phyloP scores from a whole-genome alignment of 2,113 vertebrate species.

The Galbula dea region DNA sequence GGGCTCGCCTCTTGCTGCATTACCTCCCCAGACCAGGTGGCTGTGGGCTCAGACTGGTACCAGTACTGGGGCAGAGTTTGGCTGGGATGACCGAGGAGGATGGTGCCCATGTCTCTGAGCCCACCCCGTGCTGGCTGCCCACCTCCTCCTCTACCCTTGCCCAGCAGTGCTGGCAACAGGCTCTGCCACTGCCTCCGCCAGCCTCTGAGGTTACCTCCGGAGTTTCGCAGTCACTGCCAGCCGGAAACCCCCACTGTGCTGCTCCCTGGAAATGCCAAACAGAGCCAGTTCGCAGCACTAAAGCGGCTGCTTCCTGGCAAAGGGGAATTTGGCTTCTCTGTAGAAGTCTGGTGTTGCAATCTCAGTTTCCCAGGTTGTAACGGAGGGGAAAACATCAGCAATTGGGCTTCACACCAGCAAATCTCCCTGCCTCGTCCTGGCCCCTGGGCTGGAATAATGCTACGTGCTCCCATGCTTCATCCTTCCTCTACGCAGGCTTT shows the following conservation, averaged over 20 bases:
- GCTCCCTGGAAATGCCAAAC: conserved; percentile 31
- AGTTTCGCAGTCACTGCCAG: not conserved
- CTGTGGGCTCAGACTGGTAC: not conserved
- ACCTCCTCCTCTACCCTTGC: not conserved
- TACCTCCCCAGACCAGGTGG: not conserved
- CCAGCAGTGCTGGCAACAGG: not conserved
- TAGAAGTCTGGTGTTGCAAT: conserved; percentile 38
- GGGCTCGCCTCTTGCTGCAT: not conserved
- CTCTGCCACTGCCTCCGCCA: not conserved
- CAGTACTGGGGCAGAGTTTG: accelerated
- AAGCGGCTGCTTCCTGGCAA: conserved; percentile 41
- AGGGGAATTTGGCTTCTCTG: conserved; percentile 51
- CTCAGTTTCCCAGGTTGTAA: conserved; percentile 43
- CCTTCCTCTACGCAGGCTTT: conserved; percentile 13
- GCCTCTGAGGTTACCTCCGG: not conserved
- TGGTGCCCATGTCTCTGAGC: accelerated
- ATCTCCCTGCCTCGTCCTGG: conserved; percentile 6
- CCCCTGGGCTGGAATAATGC: conserved; percentile 35
- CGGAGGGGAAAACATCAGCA: not conserved
- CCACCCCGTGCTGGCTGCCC: not conserved
- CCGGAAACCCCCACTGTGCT: not conserved
- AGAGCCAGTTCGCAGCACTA: not conserved
- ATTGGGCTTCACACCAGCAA: conserved; percentile 12
- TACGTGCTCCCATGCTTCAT: conserved; percentile 43
- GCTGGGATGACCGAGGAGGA: accelerated